Percentiles rank a stretch among this genome's conserved stretches.
phyloP scores from a whole-genome alignment of 1,140 invertebrate species.

The Apis dorsata region DNA sequence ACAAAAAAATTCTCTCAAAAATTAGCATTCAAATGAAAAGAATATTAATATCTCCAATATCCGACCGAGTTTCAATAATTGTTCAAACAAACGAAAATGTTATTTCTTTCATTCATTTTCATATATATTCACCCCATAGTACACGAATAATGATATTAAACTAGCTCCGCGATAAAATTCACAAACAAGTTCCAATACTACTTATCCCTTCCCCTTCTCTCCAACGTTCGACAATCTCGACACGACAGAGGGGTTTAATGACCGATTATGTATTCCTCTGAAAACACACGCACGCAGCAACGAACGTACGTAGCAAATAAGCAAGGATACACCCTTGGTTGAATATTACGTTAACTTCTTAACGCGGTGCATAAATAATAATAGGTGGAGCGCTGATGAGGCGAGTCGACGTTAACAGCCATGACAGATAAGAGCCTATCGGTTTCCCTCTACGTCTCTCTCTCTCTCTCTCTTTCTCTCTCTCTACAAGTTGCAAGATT shows the following conservation, averaged over 20 bases:
- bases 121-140: too few relatives aligned
- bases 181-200: too few relatives aligned
- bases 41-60: too few relatives aligned
- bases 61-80: too few relatives aligned
- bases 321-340: neutral
- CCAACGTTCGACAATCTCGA: neutral
- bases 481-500: constrained; percentile 16
- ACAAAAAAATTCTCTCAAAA: too few relatives aligned
- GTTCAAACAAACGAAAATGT: too few relatives aligned
- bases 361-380: constrained; percentile 33
- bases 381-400: constrained; percentile 1
- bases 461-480: too few relatives aligned
- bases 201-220: neutral
- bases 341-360: constrained; percentile 23
- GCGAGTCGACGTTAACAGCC: constrained; percentile 11
- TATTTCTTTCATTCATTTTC: too few relatives aligned
- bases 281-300: neutral
- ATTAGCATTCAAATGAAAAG: too few relatives aligned
- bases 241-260: neutral
- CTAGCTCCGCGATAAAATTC: too few relatives aligned
- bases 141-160: too few relatives aligned
- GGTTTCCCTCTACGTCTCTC: neutral
- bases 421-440: constrained; percentile 17
- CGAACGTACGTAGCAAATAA: too few relatives aligned
- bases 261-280: neutral